Base-by-base conservation (phyloP, 2,113 vertebrate genomes). In the Paralichthys olivaceus region DNA sequence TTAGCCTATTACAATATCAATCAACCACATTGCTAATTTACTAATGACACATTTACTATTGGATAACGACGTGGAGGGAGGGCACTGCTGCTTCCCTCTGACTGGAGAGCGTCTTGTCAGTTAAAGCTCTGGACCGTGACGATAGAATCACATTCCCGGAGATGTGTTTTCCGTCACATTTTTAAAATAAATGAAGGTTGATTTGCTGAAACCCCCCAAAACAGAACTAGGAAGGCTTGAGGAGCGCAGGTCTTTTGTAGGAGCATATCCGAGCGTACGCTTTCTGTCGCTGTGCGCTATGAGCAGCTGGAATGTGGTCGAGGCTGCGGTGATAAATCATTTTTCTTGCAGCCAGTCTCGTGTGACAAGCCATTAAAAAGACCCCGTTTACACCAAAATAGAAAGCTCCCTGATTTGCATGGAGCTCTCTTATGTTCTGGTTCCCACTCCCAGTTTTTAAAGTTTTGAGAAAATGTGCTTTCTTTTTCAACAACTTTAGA, bases 21-120 rank as follows among this genome's bases (percentile, higher is more conserved):
- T 91, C 91, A 87, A 69, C 45, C 62, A 56, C 43, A 15, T 72
- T 73, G 87, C 80, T 88, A 88, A 91, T 90, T 91, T 79, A 85
- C 87, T 89, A 90, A 91, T 85, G 88, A 87, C 84, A 87, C 66
- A 43, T 81, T 83, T 74, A 77, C 67, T 65, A 57, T 69, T 60
- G 63, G 69, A 58, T 32, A 74, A 68, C 29, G 45, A 25, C n/a
- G 26, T 20, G 32, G 45, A 28, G 26, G 47, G 43, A 63, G 55
- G 70, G 66, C 19, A 8, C 45, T 47, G 37, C 47, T 25, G 69
- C 60, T 43, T 29, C 61, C 0, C 62, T 71, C 28, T 57, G 5
- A 34, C 47, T 23, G 29, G 61, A 82, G 28, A 28, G n/a, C 3
- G 4, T 2, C 20, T 25, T 4, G 49, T 29, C 3, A 6, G 19